A percentile compares a stretch with the other conserved stretches of the same genome.
These are phyloP conservation scores for Cephus nigrinus DNA, from an alignment of 2,888 invertebrate genomes.

Conservation along the genomic window DNA sequence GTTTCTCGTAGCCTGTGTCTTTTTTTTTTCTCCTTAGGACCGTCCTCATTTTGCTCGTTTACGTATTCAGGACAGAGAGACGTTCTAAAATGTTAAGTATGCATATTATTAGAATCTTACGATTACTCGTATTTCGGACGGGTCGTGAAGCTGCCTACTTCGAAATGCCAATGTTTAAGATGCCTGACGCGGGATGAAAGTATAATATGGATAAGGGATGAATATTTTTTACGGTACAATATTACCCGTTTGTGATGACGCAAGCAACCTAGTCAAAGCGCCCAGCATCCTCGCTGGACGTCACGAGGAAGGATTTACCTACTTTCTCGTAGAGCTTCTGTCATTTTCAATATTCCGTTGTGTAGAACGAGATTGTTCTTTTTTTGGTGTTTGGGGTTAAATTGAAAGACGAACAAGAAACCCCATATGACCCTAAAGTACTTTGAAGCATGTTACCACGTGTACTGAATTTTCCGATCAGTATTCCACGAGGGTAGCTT, in stretches of 20 bases:
- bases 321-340: not conserved
- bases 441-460: not conserved
- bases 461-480: not conserved
- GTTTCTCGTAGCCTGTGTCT: not conserved
- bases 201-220: not conserved
- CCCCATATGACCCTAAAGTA: not conserved
- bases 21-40: not conserved
- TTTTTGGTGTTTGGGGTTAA: not conserved
- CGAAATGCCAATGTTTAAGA: conserved; percentile 22
- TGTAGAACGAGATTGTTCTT: not conserved
- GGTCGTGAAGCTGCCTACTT: conserved; percentile 27
- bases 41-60: not conserved
- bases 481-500: not conserved
- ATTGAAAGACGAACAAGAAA: not conserved
- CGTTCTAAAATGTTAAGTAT: conserved; percentile 25
- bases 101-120: conserved; percentile 39
- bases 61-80: not conserved
- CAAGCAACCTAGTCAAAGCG: not conserved
- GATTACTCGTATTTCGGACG: conserved; percentile 26
- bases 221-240: not conserved
- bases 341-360: not conserved
- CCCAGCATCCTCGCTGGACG: not conserved
- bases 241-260: not conserved
- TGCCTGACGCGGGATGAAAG: not conserved
- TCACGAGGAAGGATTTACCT: not conserved